Percentiles rank a stretch among this genome's conserved stretches.
Conservation (phyloP, 2,113 vertebrate genomes). For the Lophura nycthemera region DNA sequence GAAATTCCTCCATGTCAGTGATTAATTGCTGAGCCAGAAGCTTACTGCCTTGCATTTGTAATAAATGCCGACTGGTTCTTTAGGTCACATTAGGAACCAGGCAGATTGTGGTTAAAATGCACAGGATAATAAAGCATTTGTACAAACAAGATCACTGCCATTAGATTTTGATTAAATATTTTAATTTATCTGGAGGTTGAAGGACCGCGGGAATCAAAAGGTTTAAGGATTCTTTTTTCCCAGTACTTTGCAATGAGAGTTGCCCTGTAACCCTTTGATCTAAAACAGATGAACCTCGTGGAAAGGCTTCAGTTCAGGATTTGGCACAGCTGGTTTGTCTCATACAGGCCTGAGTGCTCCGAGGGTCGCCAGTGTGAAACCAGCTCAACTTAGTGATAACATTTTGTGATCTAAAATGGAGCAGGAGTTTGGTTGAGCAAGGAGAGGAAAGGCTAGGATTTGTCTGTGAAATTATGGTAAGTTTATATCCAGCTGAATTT, state of each 20-base stretch:
- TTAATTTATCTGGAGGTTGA: constrained; percentile 74
- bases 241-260: not conserved
- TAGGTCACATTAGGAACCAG: constrained; percentile 77
- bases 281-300: constrained; percentile 46
- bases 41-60: constrained; percentile 87
- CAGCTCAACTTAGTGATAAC: not conserved
- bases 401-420: constrained; percentile 8
- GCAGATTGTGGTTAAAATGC: constrained; percentile 72
- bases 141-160: constrained; percentile 76
- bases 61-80: constrained; percentile 80
- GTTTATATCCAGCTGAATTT: not conserved
- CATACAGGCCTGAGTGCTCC: not conserved
- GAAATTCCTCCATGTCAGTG: constrained; percentile 94
- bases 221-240: constrained; percentile 24
- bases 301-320: constrained; percentile 1
- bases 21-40: constrained; percentile 94
- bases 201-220: constrained; percentile 29
- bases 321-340: constrained; percentile 59
- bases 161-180: constrained; percentile 82
- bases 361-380: not conserved
- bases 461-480: constrained; percentile 8
- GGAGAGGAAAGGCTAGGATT: constrained; percentile 21
- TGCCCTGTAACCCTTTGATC: not conserved
- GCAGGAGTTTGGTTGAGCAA: not conserved
- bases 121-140: constrained; percentile 75